Base-by-base conservation (phyloP, 2,888 invertebrate genomes). In the Suillia variegata region DNA sequence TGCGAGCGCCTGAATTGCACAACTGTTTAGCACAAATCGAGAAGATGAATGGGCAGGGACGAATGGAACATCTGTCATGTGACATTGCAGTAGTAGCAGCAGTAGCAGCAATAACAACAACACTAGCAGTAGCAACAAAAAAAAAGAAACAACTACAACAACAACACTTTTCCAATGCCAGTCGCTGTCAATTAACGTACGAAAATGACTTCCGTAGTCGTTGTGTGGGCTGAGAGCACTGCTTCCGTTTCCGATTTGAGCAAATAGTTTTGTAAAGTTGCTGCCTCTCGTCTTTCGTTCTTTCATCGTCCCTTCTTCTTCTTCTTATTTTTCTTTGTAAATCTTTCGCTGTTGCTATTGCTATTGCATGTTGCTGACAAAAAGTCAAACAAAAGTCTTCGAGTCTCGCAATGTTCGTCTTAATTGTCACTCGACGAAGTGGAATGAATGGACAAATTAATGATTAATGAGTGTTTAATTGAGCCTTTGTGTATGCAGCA, bases 241-340 rank as follows among this genome's bases (percentile, higher is more conserved):
- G 76, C 70, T 74, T 74, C 74, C 74, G 74, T 74, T 76, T 76
- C 74, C 77, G 74, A 75, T 76, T 74, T 68, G 68, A 67, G 66
- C 70, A 75, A 70, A 77, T 74, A 76, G 77, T 74, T 74, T 75
- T 63, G 62, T 47, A 62, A 53, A 52, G 50, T 45, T 56, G 31
- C 31, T 31, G 31, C 6, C 31, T 31, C n/a, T 45, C 24, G 42
- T n/a, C n/a, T n/a, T n/a, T n/a, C n/a, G n/a, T n/a, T n/a, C n/a
- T n/a, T n/a, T n/a, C n/a, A 13, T 3, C 22, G 50, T 24, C 33
- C 18, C 8, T 33, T 51, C 3, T 51, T 17, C 13, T 53, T 21
- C 21, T 38, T 17, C 12, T 2, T 31, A 13, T 20, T 21, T 10
- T 51, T 31, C 18, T 53, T 20, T 18, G 18, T 17, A 21, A 8